Percentiles rank a stretch among this genome's conserved stretches.
These are phyloP conservation scores for Drosophila sulfurigaster DNA, from an alignment of 1,140 invertebrate species.

Conservation along the genomic window DNA sequence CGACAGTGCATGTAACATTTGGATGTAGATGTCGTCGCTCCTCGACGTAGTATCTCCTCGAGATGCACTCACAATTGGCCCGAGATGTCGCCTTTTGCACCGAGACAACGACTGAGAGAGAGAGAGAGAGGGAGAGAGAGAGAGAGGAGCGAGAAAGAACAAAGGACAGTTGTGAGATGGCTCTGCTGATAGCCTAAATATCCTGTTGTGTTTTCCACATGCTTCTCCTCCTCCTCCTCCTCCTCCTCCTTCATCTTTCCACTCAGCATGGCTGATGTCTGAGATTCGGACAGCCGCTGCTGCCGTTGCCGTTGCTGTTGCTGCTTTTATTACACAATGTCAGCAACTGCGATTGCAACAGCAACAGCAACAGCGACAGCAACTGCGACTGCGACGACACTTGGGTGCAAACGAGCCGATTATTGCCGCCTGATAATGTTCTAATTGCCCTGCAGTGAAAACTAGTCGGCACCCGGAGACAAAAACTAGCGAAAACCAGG, in stretches of 20 bases:
- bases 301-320: constrained; percentile 8
- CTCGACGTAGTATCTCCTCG: not conserved
- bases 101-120: not conserved
- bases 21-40: constrained; percentile 4
- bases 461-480: constrained; percentile 30
- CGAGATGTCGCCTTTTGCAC: constrained; percentile 4
- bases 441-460: constrained; percentile 76
- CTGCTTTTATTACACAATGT: constrained; percentile 66
- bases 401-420: constrained; percentile 81
- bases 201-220: constrained; percentile 45
- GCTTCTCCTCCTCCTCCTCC: not conserved
- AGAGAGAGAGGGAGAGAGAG: not conserved
- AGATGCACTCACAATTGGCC: constrained; percentile 26
- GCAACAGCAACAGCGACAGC: too few species aligned
- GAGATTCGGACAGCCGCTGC: constrained; percentile 22
- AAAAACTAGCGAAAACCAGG: not conserved
- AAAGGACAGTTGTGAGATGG: constrained; percentile 27
- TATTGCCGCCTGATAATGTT: constrained; percentile 81
- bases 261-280: not conserved
- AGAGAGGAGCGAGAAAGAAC: not conserved
- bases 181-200: constrained; percentile 32
- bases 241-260: not conserved
- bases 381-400: constrained; percentile 56
- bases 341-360: constrained; percentile 18
- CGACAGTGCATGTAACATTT: constrained; percentile 33